Evolutionary conservation across 1,140 invertebrate genomes (phyloP), one percentile per base, ranked within the genome.

Genomic region (Ceratina japonica): DNA sequence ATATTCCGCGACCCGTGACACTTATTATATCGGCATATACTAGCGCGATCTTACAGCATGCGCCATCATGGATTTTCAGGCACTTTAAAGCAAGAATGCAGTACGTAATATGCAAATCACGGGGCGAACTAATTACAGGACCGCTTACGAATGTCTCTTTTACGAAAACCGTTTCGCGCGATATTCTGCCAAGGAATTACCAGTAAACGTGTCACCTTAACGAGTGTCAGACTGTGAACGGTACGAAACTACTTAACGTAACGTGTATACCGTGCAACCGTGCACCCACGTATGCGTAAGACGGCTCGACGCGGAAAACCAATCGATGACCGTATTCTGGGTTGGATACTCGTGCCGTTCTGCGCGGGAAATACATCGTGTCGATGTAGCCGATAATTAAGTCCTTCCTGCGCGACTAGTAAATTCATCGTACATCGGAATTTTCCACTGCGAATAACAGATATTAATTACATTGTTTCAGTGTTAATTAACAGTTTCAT

Each of bases 31-130:
- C 27, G 24, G n/a, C 12, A 58, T 51, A 37, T 54, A 62, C 66
- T 80, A 73, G 58, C 68, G 37, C 61, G 27, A 84, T 54, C 66
- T 71, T 71, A 64, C 52, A 54, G 1, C 61, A 49, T 68, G 59
- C 82, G 83, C 83, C 83, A 85, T 85, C 18, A 85, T 71, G 83
- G 62, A 84, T 66, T 79, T 74, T 65, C 77, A 24, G 74, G 70
- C 37, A 79, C 70, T 66, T 18, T 59, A 22, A 31, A 71, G 51
- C 20, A 18, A 13, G 18, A 24, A 8, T n/a, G 62, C 18, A n/a
- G 10, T 20, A 27, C 4, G 27, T n/a, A 49, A 49, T 61, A 71
- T 63, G 58, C n/a, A 54, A 62, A 71, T 71, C 31, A 24, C 16
- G n/a, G 10, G 8, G 22, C 37, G 8, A 2, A 1, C 0, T n/a